These are phyloP conservation scores for Hyposoter didymator DNA, from an alignment of 2,888 invertebrate genomes.

Conservation along the genomic window DNA sequence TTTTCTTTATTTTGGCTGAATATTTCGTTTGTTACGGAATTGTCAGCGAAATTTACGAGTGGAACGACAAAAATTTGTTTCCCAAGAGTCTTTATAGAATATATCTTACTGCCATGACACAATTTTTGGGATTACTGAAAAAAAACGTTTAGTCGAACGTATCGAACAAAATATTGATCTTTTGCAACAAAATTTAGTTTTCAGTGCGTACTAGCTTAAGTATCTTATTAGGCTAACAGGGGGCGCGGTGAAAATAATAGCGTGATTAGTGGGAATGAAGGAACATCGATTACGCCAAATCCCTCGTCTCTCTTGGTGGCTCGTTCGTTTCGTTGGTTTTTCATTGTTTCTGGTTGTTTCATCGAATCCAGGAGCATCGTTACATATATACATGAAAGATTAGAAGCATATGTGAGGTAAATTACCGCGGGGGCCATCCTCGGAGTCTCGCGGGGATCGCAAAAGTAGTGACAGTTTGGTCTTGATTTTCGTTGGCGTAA, in stretches of 20 bases:
- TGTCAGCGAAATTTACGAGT: too few species aligned
- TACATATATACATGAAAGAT: neutral
- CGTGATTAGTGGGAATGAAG: constrained; percentile 45
- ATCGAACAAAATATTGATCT: too few species aligned
- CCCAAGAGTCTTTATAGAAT: too few species aligned
- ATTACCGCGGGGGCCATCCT: neutral
- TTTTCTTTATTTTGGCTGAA: too few species aligned
- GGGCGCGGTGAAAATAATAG: constrained; percentile 19
- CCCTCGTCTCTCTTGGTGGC: neutral
- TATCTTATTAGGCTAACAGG: constrained; percentile 14
- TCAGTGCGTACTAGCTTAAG: neutral
- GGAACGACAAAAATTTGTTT: too few species aligned
- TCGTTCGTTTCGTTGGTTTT: neutral
- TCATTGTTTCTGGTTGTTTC: neutral
- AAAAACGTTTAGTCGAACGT: too few species aligned
- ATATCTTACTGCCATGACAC: too few species aligned
- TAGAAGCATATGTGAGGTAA: neutral
- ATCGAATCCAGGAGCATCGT: neutral
- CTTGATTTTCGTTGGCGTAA: constrained; percentile 5
- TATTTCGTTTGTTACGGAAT: too few species aligned
- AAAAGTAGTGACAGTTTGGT: constrained; percentile 9
- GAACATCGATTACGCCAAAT: constrained; percentile 51
- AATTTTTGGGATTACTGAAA: too few species aligned
- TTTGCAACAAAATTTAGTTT: too few species aligned
- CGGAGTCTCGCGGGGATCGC: constrained; percentile 7